Evolutionary conservation across 2,797 vertebrate genomes (phyloP).

Genomic region (Bucorvus abyssinicus): DNA sequence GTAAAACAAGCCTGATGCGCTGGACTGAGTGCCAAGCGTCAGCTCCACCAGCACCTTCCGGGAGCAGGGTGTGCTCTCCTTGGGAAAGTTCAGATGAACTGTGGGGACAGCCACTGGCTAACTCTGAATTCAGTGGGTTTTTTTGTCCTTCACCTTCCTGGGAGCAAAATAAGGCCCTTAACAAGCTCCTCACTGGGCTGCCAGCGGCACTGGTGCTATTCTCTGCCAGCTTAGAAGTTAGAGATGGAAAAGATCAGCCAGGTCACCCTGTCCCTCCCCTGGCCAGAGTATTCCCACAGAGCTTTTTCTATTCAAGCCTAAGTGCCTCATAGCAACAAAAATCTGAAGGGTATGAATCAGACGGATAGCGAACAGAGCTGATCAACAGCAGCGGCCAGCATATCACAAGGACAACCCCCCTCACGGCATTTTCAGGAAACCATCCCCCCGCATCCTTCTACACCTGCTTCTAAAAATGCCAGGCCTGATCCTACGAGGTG

Average conservation of each 20-base stretch:
- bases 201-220: background rate
- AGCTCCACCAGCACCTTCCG: background rate
- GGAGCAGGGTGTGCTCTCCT: background rate
- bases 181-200: background rate
- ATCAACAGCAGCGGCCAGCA: background rate
- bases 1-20: background rate
- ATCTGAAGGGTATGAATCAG: background rate
- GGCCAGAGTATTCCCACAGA: background rate
- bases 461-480: background rate
- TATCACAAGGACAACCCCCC: background rate
- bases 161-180: background rate
- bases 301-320: conserved; percentile 12
- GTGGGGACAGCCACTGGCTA: rapidly evolving
- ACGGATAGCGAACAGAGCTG: background rate
- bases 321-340: conserved; percentile 53
- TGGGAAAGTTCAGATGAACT: background rate
- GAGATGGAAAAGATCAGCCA: conserved; percentile 25
- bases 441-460: background rate
- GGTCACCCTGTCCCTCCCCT: background rate
- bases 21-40: rapidly evolving
- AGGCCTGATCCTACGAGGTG: background rate
- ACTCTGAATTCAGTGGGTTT: background rate
- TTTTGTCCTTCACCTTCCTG: background rate
- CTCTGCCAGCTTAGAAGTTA: conserved; percentile 15
- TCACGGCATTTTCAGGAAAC: background rate